Base-by-base conservation (phyloP, 2,888 invertebrate genomes). In the Aphrophora alni region DNA sequence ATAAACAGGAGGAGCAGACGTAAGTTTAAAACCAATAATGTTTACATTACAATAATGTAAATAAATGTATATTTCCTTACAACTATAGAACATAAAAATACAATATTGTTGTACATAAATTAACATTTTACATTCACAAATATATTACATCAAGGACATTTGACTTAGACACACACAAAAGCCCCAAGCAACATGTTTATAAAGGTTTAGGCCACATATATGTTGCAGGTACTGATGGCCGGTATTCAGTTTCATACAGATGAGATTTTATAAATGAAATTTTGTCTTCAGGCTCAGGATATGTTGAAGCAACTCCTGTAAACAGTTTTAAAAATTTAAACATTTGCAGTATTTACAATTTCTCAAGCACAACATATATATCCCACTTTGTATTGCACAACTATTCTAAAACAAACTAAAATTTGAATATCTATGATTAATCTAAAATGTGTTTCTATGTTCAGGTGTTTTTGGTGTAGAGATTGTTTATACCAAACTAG, bases 191-290 rank as follows among this genome's bases (percentile, higher is more conserved):
- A 59, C 59, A 59, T 59, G 59, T 21, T 59, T 59, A 59, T 59
- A 59, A 59, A 59, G 59, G n/a, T 38, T 89, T 88, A 59, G 92
- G 92, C 90, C 91, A 92, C 51, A 90, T 84, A 85, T 94, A 95
- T 74, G 91, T 90, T 77, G 91, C 89, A 80, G 96, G 96, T 85
- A 95, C 85, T 33, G 95, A 93, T 76, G 92, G 88, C 27, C 80
- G 75, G 88, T 96, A 96, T 74, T 89, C 89, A 82, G 93, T 91
- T 87, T 95, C 93, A 89, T 96, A 97, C 90, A 95, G 93, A 89
- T 96, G 95, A 38, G 94, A 93, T 87, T 93, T 92, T 85, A 97
- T 92, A 87, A 94, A 97, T 83, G 90, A 91, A 85, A 92, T 90
- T 86, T 92, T 92, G 88, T 96, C 92, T 78, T 90, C 86, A 0